A percentile compares a stretch with the other conserved stretches of the same genome.
These are phyloP conservation scores for Athalia rosae DNA, from an alignment of 2,888 invertebrate species.

Conservation along the genomic window DNA sequence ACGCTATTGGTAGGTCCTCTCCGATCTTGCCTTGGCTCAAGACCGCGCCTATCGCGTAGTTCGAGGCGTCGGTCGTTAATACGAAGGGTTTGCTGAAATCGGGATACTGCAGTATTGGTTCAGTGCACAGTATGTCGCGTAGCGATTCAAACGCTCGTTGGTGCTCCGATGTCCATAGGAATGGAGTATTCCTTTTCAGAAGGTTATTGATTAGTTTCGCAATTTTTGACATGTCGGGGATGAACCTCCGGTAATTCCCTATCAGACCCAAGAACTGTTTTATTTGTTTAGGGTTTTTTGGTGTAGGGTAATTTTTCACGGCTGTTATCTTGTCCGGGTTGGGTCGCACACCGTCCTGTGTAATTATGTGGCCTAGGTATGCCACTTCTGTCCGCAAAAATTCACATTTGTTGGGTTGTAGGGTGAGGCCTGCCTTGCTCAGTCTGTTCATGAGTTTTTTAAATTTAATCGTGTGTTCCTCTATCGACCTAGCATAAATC, in stretches of 20 bases:
- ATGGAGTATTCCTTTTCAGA: constrained; percentile 48
- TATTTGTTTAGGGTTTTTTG: constrained; percentile 49
- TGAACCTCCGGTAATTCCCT: constrained; percentile 52
- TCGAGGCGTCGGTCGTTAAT: constrained; percentile 3
- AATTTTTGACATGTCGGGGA: constrained; percentile 48
- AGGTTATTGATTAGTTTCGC: constrained; percentile 48
- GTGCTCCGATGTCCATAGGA: constrained; percentile 2
- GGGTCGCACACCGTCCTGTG: constrained; percentile 48
- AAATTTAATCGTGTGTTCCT: constrained; percentile 38
- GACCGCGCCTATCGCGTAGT: background rate
- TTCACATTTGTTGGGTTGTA: constrained; percentile 41
- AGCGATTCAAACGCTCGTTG: constrained; percentile 11
- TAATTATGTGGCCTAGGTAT: constrained; percentile 48
- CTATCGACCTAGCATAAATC: constrained; percentile 32
- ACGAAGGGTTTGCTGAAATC: background rate
- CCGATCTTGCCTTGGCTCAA: constrained; percentile 15
- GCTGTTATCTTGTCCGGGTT: constrained; percentile 48
- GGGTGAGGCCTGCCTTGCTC: constrained; percentile 17
- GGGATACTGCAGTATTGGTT: background rate
- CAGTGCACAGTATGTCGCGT: background rate
- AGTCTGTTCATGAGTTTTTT: constrained; percentile 39
- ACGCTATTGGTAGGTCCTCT: background rate
- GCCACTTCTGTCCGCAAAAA: constrained; percentile 44
- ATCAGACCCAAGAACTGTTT: constrained; percentile 51
- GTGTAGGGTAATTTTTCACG: constrained; percentile 49